A percentile compares a stretch with the other conserved stretches of the same genome.
Evolutionary conservation across 2,888 invertebrate species (phyloP).

Genomic region (Pollenia griseotomentosa): DNA sequence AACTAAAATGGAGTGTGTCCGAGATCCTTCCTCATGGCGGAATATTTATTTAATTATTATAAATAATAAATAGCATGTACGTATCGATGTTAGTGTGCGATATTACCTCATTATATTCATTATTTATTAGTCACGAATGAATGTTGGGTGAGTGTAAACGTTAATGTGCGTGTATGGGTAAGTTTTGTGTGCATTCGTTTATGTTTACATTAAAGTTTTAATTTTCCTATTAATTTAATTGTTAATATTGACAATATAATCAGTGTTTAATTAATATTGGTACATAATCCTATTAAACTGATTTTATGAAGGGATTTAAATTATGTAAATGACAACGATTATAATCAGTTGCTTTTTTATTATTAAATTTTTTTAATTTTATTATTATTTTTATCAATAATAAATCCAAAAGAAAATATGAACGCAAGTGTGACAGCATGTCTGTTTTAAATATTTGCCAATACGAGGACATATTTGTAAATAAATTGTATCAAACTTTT

Average conservation of each 20-base stretch:
- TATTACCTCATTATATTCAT: conserved; percentile 42
- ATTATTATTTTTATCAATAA: conserved; percentile 7
- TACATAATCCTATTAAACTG: conserved; percentile 72
- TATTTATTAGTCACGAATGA: conserved; percentile 46
- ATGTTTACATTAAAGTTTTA: conserved; percentile 58
- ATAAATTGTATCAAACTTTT: not conserved
- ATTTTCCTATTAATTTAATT: conserved; percentile 71
- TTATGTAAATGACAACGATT: conserved; percentile 72
- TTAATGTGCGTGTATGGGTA: not conserved
- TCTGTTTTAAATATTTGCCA: not conserved
- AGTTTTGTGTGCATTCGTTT: not conserved
- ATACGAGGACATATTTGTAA: not conserved
- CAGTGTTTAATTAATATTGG: conserved; percentile 73
- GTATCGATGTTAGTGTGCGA: not conserved
- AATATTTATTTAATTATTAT: not conserved
- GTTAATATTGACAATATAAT: conserved; percentile 73
- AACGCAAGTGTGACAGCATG: not conserved
- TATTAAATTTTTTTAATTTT: not conserved
- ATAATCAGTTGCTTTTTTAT: conserved; percentile 65
- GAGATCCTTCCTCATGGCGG: not conserved
- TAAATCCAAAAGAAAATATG: conserved; percentile 3
- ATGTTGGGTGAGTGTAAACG: not conserved
- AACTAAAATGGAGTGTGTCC: not conserved
- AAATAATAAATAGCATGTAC: not conserved
- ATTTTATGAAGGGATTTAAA: conserved; percentile 71